Conservation (phyloP, 2,888 invertebrate genomes). For the Frankliniella intonsa region DNA sequence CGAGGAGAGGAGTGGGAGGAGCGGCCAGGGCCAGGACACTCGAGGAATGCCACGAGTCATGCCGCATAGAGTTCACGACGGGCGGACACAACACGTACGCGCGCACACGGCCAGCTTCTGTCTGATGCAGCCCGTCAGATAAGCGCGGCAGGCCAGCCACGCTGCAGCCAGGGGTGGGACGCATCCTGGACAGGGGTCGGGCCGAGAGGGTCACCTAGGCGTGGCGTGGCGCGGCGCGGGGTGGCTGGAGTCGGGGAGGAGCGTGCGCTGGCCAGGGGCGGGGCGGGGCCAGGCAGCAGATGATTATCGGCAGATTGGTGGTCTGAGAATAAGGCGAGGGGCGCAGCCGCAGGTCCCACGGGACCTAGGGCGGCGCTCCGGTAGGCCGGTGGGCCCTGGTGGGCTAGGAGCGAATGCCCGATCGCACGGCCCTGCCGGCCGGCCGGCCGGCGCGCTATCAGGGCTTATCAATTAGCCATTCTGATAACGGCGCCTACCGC, state of each 20-base stretch:
- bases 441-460: too few relatives aligned
- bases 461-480: too few relatives aligned
- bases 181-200: background rate
- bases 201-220: background rate
- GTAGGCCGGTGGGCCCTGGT: too few relatives aligned
- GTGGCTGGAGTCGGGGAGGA: background rate
- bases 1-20: too few relatives aligned
- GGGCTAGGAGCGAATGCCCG: too few relatives aligned
- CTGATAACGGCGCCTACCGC: too few relatives aligned
- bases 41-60: constrained; percentile 12
- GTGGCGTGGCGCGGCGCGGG: background rate
- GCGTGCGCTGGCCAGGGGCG: background rate
- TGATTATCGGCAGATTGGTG: constrained; percentile 1
- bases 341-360: background rate
- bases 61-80: background rate
- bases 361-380: too few relatives aligned
- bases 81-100: background rate
- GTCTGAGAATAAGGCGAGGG: background rate
- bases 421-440: too few relatives aligned
- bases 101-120: background rate
- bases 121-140: background rate
- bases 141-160: too few relatives aligned
- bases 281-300: background rate
- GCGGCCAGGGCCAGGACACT: too few relatives aligned
- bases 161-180: background rate